Conservation (phyloP, 2,797 vertebrate genomes). For the Agapornis canus region DNA sequence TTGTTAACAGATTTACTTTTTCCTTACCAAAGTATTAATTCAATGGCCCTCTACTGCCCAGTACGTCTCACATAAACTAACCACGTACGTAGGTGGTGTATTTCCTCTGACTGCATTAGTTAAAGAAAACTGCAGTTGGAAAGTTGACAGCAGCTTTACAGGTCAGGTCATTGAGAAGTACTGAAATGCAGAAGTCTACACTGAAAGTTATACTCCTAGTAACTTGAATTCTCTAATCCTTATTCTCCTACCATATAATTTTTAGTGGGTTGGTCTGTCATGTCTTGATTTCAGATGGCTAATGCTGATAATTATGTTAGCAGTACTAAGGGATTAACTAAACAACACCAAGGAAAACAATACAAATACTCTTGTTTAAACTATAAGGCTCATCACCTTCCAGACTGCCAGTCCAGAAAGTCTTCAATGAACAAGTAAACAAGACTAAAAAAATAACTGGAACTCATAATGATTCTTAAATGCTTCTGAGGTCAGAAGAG, state of each 20-base stretch:
- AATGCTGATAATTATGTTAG: not conserved
- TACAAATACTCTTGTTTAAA: not conserved
- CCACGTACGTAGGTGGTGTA: rapidly evolving
- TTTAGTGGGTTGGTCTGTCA: not conserved
- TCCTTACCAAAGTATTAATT: not conserved
- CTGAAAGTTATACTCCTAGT: not conserved
- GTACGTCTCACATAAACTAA: not conserved
- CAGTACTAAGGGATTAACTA: not conserved
- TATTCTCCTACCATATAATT: not conserved
- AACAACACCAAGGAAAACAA: not conserved
- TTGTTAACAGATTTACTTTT: not conserved
- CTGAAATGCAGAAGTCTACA: not conserved
- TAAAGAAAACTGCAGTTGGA: not conserved
- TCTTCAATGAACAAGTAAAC: not conserved
- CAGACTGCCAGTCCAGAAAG: not conserved
- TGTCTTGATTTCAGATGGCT: not conserved
- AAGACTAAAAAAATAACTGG: not conserved
- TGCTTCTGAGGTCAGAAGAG: not conserved
- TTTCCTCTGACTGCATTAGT: not conserved
- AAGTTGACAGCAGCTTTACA: not conserved
- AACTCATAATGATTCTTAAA: not conserved
- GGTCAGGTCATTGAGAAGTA: not conserved
- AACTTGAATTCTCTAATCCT: not conserved
- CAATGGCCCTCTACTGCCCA: not conserved
- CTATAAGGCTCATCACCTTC: not conserved